Percentiles rank a stretch among this genome's conserved stretches.
phyloP scores from a whole-genome alignment of 2,888 invertebrate species.

The Pasiphila rectangulata region DNA sequence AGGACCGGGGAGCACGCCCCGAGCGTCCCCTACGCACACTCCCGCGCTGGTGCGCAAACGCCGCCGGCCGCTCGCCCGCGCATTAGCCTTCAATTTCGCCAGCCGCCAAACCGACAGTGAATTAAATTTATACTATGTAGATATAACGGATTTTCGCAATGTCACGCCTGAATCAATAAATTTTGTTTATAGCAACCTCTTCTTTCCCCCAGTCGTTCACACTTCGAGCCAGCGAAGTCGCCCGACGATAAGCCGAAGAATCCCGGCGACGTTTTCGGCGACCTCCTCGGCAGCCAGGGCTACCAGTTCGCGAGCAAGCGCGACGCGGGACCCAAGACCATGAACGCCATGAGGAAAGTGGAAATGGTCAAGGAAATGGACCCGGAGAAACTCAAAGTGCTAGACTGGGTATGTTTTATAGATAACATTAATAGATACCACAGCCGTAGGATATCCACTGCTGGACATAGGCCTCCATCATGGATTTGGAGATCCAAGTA shows the following conservation, averaged over 20 bases:
- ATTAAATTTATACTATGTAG: too few species aligned
- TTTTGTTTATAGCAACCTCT: neutral
- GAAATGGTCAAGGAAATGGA: constrained; percentile 93
- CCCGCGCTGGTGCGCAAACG: too few species aligned
- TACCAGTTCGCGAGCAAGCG: constrained; percentile 89
- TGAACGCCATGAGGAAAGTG: constrained; percentile 95
- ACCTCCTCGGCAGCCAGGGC: constrained; percentile 93
- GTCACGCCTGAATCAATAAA: too few species aligned
- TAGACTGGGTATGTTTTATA: constrained; percentile 84
- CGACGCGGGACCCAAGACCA: constrained; percentile 90
- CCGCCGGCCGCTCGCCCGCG: too few species aligned
- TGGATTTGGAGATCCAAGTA: too few species aligned
- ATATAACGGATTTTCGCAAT: too few species aligned
- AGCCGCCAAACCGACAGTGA: too few species aligned
- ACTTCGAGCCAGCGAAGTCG: constrained; percentile 83
- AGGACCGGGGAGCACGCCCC: too few species aligned
- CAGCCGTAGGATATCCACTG: too few species aligned
- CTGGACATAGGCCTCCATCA: too few species aligned
- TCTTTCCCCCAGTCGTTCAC: constrained; percentile 81
- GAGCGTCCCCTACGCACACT: too few species aligned
- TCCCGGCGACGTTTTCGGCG: constrained; percentile 90
- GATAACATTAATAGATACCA: neutral
- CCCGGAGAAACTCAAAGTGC: constrained; percentile 91
- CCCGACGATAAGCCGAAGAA: constrained; percentile 72
- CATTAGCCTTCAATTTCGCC: too few species aligned